Percentiles rank a stretch among this genome's conserved stretches.
These are phyloP conservation scores for Hybos culiciformis DNA, from an alignment of 2,888 invertebrate genomes.

Conservation along the genomic window DNA sequence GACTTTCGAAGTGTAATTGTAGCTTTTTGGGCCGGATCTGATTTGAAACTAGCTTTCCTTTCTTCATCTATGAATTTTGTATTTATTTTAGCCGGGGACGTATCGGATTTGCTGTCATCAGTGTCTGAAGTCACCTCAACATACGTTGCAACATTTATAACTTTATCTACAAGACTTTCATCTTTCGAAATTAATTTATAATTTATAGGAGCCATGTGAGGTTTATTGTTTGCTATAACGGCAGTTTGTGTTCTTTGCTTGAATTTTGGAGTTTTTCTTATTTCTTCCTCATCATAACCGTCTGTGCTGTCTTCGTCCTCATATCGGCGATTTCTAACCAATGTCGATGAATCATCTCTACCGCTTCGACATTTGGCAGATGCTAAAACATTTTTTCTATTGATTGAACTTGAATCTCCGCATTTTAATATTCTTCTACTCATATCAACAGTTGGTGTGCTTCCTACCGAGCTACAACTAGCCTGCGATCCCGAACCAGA, in stretches of 20 bases:
- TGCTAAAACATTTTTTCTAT: constrained; percentile 73
- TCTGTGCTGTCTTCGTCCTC: constrained; percentile 44
- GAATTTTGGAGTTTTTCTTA: constrained; percentile 33
- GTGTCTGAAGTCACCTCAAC: constrained; percentile 35
- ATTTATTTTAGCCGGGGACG: constrained; percentile 32
- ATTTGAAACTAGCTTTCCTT: constrained; percentile 35
- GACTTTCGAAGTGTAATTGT: constrained; percentile 4
- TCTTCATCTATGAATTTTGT: constrained; percentile 36
- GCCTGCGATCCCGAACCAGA: constrained; percentile 63
- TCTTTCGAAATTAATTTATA: constrained; percentile 26
- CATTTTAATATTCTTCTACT: constrained; percentile 59
- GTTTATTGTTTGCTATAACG: constrained; percentile 12
- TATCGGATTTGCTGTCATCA: constrained; percentile 34
- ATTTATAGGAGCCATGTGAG: constrained; percentile 21
- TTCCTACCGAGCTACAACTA: constrained; percentile 51
- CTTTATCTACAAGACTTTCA: constrained; percentile 31
- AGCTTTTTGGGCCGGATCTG: constrained; percentile 27
- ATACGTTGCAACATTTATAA: constrained; percentile 35
- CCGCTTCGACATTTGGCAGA: constrained; percentile 78
- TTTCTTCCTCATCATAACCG: constrained; percentile 32
- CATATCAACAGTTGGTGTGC: constrained; percentile 47
- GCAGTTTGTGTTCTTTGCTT: constrained; percentile 29
- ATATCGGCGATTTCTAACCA: constrained; percentile 47
- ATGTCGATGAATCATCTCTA: constrained; percentile 56
- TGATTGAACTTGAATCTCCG: constrained; percentile 45